phyloP scores from a whole-genome alignment of 2,113 vertebrate genomes.

The Cyanoramphus novaezelandiae region DNA sequence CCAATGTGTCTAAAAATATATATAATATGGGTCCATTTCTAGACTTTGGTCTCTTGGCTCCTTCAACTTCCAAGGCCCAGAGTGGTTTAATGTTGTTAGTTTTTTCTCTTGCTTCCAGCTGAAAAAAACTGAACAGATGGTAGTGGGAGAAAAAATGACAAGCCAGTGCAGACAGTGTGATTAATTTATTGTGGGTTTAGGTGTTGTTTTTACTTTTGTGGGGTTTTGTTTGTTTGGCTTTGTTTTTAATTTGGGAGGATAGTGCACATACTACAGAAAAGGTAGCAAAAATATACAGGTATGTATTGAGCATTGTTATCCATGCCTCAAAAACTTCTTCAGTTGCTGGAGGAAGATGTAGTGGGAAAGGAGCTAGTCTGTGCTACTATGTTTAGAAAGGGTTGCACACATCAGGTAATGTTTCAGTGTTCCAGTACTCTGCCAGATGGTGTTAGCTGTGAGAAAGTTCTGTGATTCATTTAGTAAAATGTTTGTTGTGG shows the following conservation, averaged over 20 bases:
- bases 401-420: neutral
- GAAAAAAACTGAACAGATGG: conserved; percentile 56
- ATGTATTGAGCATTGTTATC: neutral
- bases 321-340: neutral
- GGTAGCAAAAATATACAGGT: neutral
- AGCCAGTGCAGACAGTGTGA: neutral
- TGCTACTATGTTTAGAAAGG: neutral
- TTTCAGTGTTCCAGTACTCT: neutral
- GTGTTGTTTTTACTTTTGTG: neutral
- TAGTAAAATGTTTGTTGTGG: conserved; percentile 17
- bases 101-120: conserved; percentile 47
- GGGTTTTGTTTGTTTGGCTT: neutral
- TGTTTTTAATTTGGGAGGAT: neutral
- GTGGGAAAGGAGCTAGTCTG: neutral
- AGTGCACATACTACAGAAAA: neutral
- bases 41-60: neutral
- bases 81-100: neutral
- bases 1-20: neutral
- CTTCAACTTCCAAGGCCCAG: neutral
- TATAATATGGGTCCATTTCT: neutral
- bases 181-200: neutral
- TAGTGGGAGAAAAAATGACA: conserved; percentile 48
- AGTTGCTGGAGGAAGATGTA: neutral
- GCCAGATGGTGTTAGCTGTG: conserved; percentile 26
- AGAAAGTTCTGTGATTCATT: conserved; percentile 26